These are phyloP conservation scores for Onchidella celtica DNA, from an alignment of 2,888 invertebrate species.

Conservation along the genomic window DNA sequence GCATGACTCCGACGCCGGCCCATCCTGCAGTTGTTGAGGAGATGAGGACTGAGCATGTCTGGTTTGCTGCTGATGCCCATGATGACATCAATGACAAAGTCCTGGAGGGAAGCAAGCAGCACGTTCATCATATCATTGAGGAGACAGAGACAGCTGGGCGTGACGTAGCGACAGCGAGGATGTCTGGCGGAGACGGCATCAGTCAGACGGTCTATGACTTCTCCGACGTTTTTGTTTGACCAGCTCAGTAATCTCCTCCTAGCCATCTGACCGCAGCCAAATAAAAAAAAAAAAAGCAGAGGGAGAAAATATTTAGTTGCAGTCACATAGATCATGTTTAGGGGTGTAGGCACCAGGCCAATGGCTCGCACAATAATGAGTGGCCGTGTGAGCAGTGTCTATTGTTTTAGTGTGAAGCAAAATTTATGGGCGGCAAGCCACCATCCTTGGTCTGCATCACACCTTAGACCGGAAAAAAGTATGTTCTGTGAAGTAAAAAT, in stretches of 20 bases:
- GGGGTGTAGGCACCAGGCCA: too few relatives aligned
- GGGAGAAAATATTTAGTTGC: neutral
- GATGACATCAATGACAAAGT: constrained; percentile 12
- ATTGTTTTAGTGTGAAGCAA: too few relatives aligned
- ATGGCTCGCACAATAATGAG: too few relatives aligned
- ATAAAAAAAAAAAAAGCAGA: neutral
- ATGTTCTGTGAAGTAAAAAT: too few relatives aligned
- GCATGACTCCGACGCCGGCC: constrained; percentile 39
- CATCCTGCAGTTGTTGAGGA: neutral
- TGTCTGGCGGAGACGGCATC: constrained; percentile 56
- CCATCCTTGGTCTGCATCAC: too few relatives aligned
- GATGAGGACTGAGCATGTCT: constrained; percentile 10
- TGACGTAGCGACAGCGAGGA: constrained; percentile 61
- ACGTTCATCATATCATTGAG: constrained; percentile 28
- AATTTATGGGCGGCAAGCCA: too few relatives aligned
- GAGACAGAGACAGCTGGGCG: constrained; percentile 37
- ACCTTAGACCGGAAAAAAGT: too few relatives aligned
- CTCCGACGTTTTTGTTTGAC: constrained; percentile 8
- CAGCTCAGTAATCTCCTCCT: too few relatives aligned
- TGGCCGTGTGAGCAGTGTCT: too few relatives aligned
- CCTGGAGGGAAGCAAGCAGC: constrained; percentile 7
- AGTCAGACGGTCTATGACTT: constrained; percentile 59
- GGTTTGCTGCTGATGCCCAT: constrained; percentile 22
- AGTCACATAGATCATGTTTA: too few relatives aligned
- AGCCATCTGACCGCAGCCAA: neutral